Percentiles rank a stretch among this genome's conserved stretches.
These are phyloP conservation scores for Micrastur ruficollis DNA, from an alignment of 2,797 vertebrate genomes.

Conservation along the genomic window DNA sequence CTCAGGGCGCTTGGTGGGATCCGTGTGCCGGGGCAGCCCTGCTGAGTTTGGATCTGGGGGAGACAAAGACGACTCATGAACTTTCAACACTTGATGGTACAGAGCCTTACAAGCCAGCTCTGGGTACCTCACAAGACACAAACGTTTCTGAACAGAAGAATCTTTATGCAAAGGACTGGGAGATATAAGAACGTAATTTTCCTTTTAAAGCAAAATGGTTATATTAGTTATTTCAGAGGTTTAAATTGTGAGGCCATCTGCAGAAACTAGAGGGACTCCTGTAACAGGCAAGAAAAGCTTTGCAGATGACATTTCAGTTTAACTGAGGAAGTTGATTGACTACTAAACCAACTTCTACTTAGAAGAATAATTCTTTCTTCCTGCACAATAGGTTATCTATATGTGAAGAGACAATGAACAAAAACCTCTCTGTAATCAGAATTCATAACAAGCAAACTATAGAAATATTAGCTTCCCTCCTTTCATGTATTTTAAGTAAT, in stretches of 20 bases:
- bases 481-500: slow-evolving; percentile 65
- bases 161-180: slow-evolving; percentile 68
- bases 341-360: slow-evolving; percentile 74
- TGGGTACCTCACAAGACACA: slow-evolving; percentile 49
- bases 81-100: neutral
- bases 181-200: slow-evolving; percentile 61
- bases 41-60: slow-evolving; percentile 87
- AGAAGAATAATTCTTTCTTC: slow-evolving; percentile 73
- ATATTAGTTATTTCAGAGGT: slow-evolving; percentile 70
- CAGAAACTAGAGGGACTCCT: slow-evolving; percentile 77
- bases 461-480: slow-evolving; percentile 61
- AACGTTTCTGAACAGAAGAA: slow-evolving; percentile 65
- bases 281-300: slow-evolving; percentile 75
- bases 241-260: slow-evolving; percentile 79
- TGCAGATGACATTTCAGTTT: slow-evolving; percentile 85
- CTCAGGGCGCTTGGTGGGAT: slow-evolving; percentile 86
- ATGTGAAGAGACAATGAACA: slow-evolving; percentile 66
- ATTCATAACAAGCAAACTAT: slow-evolving; percentile 65
- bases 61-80: slow-evolving; percentile 63
- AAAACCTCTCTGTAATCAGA: slow-evolving; percentile 59
- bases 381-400: slow-evolving; percentile 74
- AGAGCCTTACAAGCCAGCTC: slow-evolving; percentile 34
- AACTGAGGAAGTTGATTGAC: slow-evolving; percentile 77
- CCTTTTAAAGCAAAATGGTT: slow-evolving; percentile 69
- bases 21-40: slow-evolving; percentile 81